Conservation (phyloP, 1,140 invertebrate genomes). For the Zaprionus davidi region DNA sequence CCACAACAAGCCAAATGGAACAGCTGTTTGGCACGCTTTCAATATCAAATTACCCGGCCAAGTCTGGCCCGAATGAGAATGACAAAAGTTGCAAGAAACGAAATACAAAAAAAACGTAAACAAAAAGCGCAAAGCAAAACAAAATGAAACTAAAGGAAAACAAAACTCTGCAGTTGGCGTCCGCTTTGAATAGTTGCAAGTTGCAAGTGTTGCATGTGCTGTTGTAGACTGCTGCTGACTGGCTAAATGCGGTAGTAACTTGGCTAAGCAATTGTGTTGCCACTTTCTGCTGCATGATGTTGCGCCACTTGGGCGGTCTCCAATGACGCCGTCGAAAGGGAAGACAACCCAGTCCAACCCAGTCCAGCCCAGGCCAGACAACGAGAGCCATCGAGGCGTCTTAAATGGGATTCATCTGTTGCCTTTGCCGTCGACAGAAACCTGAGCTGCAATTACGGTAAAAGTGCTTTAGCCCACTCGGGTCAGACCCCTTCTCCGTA, state of each 20-base stretch:
- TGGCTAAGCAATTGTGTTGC: slow-evolving; percentile 27
- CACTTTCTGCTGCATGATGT: slow-evolving; percentile 25
- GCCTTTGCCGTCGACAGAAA: slow-evolving; percentile 22
- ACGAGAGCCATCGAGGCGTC: slow-evolving; percentile 46
- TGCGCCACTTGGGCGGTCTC: slow-evolving; percentile 67
- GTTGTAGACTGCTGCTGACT: slow-evolving; percentile 20
- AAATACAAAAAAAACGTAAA: slow-evolving; percentile 8
- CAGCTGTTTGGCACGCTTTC: slow-evolving; percentile 80
- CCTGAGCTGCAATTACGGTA: slow-evolving; percentile 44
- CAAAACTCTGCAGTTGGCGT: slow-evolving; percentile 46
- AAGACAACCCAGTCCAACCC: slow-evolving; percentile 12
- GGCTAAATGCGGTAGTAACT: slow-evolving; percentile 41
- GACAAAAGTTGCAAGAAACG: slow-evolving; percentile 49
- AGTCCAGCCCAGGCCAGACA: slow-evolving; percentile 30
- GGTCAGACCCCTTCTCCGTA: background rate
- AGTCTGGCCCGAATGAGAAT: slow-evolving; percentile 58
- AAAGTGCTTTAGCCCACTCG: slow-evolving; percentile 24
- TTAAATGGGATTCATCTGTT: slow-evolving; percentile 34
- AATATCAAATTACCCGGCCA: slow-evolving; percentile 71
- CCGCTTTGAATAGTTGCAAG: slow-evolving; percentile 30
- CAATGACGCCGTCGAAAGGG: slow-evolving; percentile 38
- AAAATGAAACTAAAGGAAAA: slow-evolving; percentile 14
- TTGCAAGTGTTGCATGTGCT: slow-evolving; percentile 16
- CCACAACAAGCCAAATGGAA: slow-evolving; percentile 77
- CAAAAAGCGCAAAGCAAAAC: slow-evolving; percentile 25